Evolutionary conservation across 2,113 vertebrate genomes (phyloP).

Genomic region (Megatriorchis doriae): DNA sequence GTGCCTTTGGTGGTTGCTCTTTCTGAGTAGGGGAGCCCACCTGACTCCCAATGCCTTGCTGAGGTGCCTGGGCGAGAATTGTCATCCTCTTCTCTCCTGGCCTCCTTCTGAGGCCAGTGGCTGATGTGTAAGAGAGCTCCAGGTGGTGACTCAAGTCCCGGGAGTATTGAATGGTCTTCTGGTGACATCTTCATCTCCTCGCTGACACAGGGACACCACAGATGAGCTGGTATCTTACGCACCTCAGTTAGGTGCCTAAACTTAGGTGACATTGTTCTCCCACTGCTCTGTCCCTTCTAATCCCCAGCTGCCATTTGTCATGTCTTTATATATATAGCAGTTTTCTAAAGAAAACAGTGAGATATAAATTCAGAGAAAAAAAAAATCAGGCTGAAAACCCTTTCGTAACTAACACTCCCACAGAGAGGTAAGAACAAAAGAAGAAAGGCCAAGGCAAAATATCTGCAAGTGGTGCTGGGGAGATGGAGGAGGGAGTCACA

Average conservation of each 20-base stretch:
- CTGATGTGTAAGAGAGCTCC: neutral
- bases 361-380: neutral
- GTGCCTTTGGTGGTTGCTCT: neutral
- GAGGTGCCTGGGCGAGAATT: neutral
- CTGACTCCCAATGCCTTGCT: neutral
- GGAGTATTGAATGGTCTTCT: neutral
- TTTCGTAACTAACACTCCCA: constrained; percentile 18
- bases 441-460: constrained; percentile 36
- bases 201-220: neutral
- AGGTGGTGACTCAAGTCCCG: neutral
- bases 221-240: neutral
- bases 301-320: neutral
- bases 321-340: rapidly evolving
- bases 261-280: neutral
- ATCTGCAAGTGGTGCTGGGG: neutral
- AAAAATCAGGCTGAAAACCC: neutral
- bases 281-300: neutral
- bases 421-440: constrained; percentile 48
- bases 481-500: constrained; percentile 32
- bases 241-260: neutral
- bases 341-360: neutral
- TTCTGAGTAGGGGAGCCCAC: neutral
- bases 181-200: neutral
- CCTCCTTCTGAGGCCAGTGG: neutral
- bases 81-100: neutral